Evolutionary conservation across 2,888 invertebrate species (phyloP), one percentile per base, ranked within the genome.

Genomic region (Abrostola tripartita): DNA sequence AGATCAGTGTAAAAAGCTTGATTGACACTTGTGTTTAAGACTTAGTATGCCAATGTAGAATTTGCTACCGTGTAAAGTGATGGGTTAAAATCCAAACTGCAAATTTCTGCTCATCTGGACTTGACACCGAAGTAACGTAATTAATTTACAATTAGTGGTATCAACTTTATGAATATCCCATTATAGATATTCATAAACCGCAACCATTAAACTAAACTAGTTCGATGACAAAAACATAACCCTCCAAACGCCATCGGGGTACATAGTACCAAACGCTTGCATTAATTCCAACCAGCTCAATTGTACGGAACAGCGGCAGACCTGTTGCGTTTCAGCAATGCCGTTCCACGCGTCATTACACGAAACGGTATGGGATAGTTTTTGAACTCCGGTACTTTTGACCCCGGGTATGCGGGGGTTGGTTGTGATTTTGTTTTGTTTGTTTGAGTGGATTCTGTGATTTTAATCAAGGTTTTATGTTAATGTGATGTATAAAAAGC

Each of bases 301-400:
- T 52, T 40, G 54, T 40, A 69, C 51, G 56, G 47, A 78, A 71
- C 56, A 59, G 7, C 47, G 41, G 24, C 24, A 8, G 57, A 72
- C 78, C 78, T 78, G 78, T 78, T 78, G 78, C 78, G 60, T 54
- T 61, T 8, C 47, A 53, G 42, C 52, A 12, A 44, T 60, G 64
- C 75, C 44, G 64, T 67, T 36, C 52, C 52, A 52, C 62, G 51
- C 64, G 65, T 53, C 74, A 75, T 75, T 77, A 62, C 61, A 37
- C 52, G 4, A 6, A 10, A 40, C 56, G 50, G 58, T 54, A 65
- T 61, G 52, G 65, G 42, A 60, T 73, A 73, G 72, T 73, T 73
- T 72, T 72, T 65, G 70, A 73, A 73, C 69, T 73, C 69, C 42
- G 69, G 52, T 42, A 65, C 72, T 72, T 72, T 58, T 68, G 72